Evolutionary conservation across 2,797 vertebrate species (phyloP).

Genomic region (Falco berigora): DNA sequence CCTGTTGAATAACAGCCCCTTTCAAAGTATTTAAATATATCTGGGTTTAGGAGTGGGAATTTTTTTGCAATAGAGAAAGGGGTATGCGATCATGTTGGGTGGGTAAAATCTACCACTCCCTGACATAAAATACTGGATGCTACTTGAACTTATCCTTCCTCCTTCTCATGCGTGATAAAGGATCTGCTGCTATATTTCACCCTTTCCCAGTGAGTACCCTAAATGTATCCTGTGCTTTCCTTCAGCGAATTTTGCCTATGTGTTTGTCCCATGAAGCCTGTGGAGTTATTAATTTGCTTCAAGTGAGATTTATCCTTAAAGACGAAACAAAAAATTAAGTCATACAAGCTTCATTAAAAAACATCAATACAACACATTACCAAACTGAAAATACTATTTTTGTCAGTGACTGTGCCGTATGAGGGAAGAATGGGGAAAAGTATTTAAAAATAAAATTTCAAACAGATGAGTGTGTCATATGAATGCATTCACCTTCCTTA

Average conservation of each 20-base stretch:
- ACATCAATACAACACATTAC: background rate
- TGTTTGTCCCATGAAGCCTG: background rate
- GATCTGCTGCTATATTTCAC: background rate
- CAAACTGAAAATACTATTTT: background rate
- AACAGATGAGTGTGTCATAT: background rate
- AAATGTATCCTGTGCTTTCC: background rate
- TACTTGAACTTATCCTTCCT: background rate
- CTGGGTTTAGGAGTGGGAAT: background rate
- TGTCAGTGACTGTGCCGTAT: background rate
- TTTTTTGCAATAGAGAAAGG: background rate
- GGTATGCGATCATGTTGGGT: background rate
- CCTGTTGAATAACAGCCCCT: background rate
- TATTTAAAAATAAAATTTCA: background rate
- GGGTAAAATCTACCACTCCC: background rate
- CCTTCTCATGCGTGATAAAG: background rate
- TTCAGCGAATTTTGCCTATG: background rate
- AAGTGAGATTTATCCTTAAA: no score
- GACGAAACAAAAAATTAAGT: background rate
- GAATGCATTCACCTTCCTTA: background rate
- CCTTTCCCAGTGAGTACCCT: background rate
- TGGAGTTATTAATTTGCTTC: background rate
- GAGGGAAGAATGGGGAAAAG: background rate
- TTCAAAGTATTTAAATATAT: background rate
- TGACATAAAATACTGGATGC: background rate
- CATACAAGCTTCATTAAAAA: background rate